Conservation (phyloP, 1,140 invertebrate genomes). For the Daktulosphaira vitifoliae region DNA sequence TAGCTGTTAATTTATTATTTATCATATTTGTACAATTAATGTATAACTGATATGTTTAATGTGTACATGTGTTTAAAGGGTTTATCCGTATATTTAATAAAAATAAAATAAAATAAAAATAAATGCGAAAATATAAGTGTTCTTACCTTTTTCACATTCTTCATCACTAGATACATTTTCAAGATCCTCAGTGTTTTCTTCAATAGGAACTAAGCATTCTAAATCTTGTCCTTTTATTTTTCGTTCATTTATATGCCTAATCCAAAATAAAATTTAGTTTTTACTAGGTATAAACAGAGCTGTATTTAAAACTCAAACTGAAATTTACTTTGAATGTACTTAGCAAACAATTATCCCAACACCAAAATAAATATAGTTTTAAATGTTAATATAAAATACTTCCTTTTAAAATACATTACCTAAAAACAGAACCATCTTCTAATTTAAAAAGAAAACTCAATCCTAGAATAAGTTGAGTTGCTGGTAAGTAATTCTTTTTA, state of each 20-base stretch:
- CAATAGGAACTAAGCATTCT: background rate
- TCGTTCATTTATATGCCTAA: conserved; percentile 25
- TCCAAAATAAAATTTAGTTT: background rate
- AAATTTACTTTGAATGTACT: too few relatives aligned
- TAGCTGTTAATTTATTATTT: too few relatives aligned
- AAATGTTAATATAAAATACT: too few relatives aligned
- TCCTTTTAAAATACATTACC: conserved; percentile 38
- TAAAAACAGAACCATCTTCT: conserved; percentile 56
- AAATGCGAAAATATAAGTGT: background rate
- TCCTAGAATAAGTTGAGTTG: conserved; percentile 83
- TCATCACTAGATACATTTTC: conserved; percentile 43
- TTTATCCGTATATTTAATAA: background rate
- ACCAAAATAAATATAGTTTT: too few relatives aligned
- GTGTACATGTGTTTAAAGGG: too few relatives aligned
- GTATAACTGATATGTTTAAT: too few relatives aligned
- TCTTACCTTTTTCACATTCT: conserved; percentile 35
- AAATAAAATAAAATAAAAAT: background rate
- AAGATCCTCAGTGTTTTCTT: conserved; percentile 42
- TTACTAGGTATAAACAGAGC: too few relatives aligned
- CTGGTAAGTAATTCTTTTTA: conserved; percentile 94
- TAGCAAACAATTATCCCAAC: too few relatives aligned
- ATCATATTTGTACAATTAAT: too few relatives aligned
- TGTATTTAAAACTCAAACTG: background rate
- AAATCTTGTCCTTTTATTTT: conserved; percentile 16
- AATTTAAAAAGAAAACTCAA: conserved; percentile 87